phyloP scores from a whole-genome alignment of 1,140 invertebrate species.

The Aphis gossypii region DNA sequence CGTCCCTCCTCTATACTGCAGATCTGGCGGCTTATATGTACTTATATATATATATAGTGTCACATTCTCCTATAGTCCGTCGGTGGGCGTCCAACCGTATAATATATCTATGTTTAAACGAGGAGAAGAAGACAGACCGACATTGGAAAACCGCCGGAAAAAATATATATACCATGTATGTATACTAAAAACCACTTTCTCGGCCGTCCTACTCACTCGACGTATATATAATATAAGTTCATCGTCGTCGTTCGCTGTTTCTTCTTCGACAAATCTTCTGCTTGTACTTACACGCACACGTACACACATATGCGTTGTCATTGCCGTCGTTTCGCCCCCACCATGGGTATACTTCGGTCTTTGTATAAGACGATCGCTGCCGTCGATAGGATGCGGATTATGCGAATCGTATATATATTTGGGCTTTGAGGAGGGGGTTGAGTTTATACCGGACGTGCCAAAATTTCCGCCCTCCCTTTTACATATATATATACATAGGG shows the following conservation, averaged over 20 bases:
- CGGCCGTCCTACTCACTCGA: background rate
- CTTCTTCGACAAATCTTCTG: constrained; percentile 32
- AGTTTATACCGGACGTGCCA: constrained; percentile 47
- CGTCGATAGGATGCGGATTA: background rate
- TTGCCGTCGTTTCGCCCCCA: background rate
- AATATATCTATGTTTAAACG: background rate
- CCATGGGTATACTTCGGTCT: background rate
- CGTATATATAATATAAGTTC: background rate
- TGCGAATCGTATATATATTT: background rate
- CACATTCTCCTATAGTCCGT: background rate
- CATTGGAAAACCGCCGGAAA: background rate
- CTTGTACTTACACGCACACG: background rate
- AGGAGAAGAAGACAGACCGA: background rate
- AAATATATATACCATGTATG: background rate
- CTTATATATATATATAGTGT: background rate
- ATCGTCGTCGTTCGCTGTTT: background rate
- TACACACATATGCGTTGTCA: background rate
- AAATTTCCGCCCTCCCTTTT: background rate
- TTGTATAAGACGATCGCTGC: background rate
- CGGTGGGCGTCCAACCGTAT: background rate
- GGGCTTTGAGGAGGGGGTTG: background rate
- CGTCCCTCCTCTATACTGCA: background rate
- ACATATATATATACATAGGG: too few relatives aligned
- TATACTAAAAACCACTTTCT: background rate
- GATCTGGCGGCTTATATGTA: background rate